A percentile compares a stretch with the other conserved stretches of the same genome.
Evolutionary conservation across 2,888 invertebrate species (phyloP).

Genomic region (Drosophila mimica): DNA sequence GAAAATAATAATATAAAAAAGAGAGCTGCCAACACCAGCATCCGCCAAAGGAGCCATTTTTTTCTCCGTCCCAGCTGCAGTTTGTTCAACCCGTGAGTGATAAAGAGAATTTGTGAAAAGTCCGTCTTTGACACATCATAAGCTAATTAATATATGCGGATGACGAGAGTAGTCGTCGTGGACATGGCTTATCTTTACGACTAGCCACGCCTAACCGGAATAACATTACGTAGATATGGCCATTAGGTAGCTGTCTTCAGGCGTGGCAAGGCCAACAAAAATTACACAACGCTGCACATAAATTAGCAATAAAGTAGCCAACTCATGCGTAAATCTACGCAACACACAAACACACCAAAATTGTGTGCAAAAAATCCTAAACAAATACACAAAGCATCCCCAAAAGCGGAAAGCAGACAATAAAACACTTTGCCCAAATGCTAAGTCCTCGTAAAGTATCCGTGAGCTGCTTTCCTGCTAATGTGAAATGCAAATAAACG

Average conservation of each 20-base stretch:
- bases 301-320: slow-evolving; percentile 73
- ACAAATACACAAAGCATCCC: slow-evolving; percentile 50
- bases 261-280: slow-evolving; percentile 25
- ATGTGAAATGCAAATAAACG: slow-evolving; percentile 66
- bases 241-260: slow-evolving; percentile 33
- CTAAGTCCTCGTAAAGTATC: slow-evolving; percentile 63
- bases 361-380: slow-evolving; percentile 46
- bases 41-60: slow-evolving; percentile 6
- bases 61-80: slow-evolving; percentile 14
- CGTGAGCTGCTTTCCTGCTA: slow-evolving; percentile 57
- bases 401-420: slow-evolving; percentile 28
- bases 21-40: slow-evolving; percentile 40
- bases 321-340: slow-evolving; percentile 64
- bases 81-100: slow-evolving; percentile 44
- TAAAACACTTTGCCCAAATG: slow-evolving; percentile 52
- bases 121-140: slow-evolving; percentile 30
- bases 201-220: slow-evolving; percentile 31
- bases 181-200: slow-evolving; percentile 32
- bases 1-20: slow-evolving; percentile 43
- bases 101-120: slow-evolving; percentile 24
- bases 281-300: slow-evolving; percentile 46
- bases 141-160: slow-evolving; percentile 65
- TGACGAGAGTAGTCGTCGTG: slow-evolving; percentile 20
- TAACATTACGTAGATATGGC: slow-evolving; percentile 35
- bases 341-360: neutral